Base-by-base conservation (phyloP, 92 coral and sea anemone genomes). In the Pocillopora grandis region DNA sequence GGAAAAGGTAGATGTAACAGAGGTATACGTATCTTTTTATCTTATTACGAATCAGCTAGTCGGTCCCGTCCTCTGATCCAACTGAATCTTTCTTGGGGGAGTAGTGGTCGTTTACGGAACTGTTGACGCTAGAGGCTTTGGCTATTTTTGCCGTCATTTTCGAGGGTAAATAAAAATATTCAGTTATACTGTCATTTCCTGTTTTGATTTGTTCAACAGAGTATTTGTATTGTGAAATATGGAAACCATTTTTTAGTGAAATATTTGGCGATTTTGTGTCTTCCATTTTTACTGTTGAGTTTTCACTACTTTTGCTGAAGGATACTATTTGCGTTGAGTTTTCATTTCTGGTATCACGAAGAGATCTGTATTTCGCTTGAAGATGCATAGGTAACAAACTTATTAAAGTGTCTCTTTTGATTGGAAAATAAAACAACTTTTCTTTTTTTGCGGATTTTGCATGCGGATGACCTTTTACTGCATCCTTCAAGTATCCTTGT, bases 391-490 rank as follows among this genome's bases (percentile, higher is more conserved):
- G 92, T n/a, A 92, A 70, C 56, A 92, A 56, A 42, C 90, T 82
- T 64, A 92, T 27, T 68, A 92, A 80, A 21, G 91, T 90, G 66
- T 92, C 88, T 70, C 92, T 88, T 73, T 90, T 92, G 59, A 92
- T 90, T 18, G 95, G 95, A 76, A 92, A 92, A 73, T 90, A 92
- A 85, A 89, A 92, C 42, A 92, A 35, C 12, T 77, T 91, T 62
- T 92, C 95, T 55, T 71, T 84, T n/a, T 66, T 69, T 5, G 18
- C 21, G 11, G 62, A 35, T 21, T 33, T 68, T 35, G 55, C 66
- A 56, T 37, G 60, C 6, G 80, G 14, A 49, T 2, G 66, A 67
- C 21, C 10, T 42, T 16, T 35, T 18, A 15, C 1, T 62, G 19
- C 63, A 56, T 66, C 73, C 31, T 6, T 61, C 37, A n/a, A 21